A percentile compares a stretch with the other conserved stretches of the same genome.
Conservation (phyloP, 2,113 vertebrate genomes). For the Urocitellus parryii region DNA sequence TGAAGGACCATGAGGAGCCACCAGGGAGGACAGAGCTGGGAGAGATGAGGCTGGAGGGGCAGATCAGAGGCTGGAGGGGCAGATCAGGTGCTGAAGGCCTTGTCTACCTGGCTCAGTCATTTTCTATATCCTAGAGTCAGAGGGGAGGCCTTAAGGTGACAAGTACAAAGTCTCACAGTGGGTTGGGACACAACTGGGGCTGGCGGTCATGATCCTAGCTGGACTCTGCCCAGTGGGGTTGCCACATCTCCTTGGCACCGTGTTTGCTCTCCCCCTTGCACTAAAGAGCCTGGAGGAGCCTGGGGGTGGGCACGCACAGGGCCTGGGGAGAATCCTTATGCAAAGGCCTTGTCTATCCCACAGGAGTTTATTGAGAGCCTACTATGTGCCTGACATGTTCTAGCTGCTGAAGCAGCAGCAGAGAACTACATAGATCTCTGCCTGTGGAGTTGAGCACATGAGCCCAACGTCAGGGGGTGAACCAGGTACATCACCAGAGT, state of each 20-base stretch:
- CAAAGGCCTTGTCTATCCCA: neutral
- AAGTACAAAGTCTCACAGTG: neutral
- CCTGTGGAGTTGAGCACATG: neutral
- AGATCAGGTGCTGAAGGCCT: neutral
- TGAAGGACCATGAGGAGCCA: neutral
- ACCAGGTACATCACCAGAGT: no score
- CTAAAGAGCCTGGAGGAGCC: neutral
- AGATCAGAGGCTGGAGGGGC: neutral
- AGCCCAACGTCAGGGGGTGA: no score
- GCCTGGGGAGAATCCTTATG: neutral
- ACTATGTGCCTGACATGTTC: neutral
- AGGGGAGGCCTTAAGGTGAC: neutral
- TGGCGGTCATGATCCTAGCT: neutral
- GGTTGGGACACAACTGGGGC: neutral
- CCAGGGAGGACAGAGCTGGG: no score
- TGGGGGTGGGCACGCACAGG: neutral
- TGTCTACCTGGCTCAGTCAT: neutral
- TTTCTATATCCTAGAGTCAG: neutral
- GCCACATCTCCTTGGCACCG: neutral
- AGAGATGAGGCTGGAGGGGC: neutral
- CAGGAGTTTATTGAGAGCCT: neutral
- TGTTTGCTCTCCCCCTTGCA: no score
- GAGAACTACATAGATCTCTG: neutral
- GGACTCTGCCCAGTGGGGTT: neutral
- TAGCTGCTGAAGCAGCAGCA: neutral